Evolutionary conservation across 2,888 invertebrate genomes (phyloP).

Genomic region (Cordilura impudica): DNA sequence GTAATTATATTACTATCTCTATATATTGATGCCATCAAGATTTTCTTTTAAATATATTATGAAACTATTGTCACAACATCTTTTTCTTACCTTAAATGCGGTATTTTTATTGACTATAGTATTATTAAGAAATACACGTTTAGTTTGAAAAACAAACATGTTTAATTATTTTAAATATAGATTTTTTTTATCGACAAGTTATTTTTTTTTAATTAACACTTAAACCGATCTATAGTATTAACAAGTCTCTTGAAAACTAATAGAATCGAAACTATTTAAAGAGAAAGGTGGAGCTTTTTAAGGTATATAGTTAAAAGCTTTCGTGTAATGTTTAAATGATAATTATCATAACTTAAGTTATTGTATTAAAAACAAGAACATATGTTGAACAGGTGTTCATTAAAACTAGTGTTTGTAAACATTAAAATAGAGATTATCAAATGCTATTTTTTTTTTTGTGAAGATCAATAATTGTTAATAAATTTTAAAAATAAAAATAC

Average conservation of each 20-base stretch:
- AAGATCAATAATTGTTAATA: too few relatives aligned
- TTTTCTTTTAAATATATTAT: too few relatives aligned
- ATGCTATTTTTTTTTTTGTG: too few relatives aligned
- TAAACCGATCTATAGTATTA: constrained; percentile 10
- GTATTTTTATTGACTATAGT: constrained; percentile 59
- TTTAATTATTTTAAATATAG: constrained; percentile 14
- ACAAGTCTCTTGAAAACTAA: constrained; percentile 44
- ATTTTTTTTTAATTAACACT: background rate
- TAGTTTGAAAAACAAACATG: constrained; percentile 62
- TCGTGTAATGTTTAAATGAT: background rate
- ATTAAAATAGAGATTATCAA: background rate
- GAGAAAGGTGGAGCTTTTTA: background rate
- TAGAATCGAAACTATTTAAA: background rate
- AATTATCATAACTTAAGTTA: background rate
- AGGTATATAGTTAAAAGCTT: constrained; percentile 7
- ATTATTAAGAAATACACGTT: constrained; percentile 62
- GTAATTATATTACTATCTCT: too few relatives aligned
- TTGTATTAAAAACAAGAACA: background rate
- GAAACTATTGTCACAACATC: too few relatives aligned
- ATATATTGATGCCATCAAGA: too few relatives aligned
- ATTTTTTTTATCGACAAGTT: background rate
- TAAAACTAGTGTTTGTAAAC: background rate
- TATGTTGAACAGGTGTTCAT: constrained; percentile 1
- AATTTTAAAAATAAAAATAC: too few relatives aligned
- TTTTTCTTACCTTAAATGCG: constrained; percentile 68